These are phyloP conservation scores for Lampris megalopsis DNA, from an alignment of 2,113 vertebrate species.

Conservation along the genomic window DNA sequence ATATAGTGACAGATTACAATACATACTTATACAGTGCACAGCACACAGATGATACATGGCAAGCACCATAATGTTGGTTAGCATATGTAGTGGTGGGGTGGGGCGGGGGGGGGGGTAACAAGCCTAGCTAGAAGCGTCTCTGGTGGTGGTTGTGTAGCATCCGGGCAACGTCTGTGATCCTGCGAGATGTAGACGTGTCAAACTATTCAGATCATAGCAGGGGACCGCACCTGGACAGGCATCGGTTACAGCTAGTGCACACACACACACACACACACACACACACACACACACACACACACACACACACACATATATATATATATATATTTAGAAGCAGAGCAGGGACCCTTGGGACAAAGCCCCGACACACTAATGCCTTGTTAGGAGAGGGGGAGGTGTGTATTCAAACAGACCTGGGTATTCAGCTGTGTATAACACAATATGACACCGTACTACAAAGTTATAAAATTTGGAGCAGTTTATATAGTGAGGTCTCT, in stretches of 20 bases:
- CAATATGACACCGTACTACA: slow-evolving; percentile 15
- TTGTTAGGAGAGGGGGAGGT: neutral
- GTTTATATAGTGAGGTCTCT: neutral
- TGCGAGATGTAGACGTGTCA: slow-evolving; percentile 7
- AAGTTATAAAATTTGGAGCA: slow-evolving; percentile 22
- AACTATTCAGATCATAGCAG: neutral
- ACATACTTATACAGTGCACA: too few species aligned
- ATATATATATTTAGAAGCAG: slow-evolving; percentile 38
- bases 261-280: slow-evolving; percentile 12
- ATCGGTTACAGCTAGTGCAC: slow-evolving; percentile 26
- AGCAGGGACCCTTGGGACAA: slow-evolving; percentile 2
- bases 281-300: neutral
- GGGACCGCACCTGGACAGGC: slow-evolving; percentile 7
- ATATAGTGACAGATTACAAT: too few species aligned
- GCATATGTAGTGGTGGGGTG: neutral
- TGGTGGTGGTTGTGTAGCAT: neutral
- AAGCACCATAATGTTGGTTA: neutral
- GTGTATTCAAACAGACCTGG: slow-evolving; percentile 15
- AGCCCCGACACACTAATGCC: neutral
- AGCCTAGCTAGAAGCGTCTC: neutral
- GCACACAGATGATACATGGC: neutral
- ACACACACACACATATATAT: too few species aligned
- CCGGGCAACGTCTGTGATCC: neutral
- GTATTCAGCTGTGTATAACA: slow-evolving; percentile 36
- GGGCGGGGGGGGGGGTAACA: too few species aligned